A percentile compares a stretch with the other conserved stretches of the same genome.
These are phyloP conservation scores for Brachionus paranguensis DNA, from an alignment of 1,140 invertebrate genomes.

Conservation along the genomic window DNA sequence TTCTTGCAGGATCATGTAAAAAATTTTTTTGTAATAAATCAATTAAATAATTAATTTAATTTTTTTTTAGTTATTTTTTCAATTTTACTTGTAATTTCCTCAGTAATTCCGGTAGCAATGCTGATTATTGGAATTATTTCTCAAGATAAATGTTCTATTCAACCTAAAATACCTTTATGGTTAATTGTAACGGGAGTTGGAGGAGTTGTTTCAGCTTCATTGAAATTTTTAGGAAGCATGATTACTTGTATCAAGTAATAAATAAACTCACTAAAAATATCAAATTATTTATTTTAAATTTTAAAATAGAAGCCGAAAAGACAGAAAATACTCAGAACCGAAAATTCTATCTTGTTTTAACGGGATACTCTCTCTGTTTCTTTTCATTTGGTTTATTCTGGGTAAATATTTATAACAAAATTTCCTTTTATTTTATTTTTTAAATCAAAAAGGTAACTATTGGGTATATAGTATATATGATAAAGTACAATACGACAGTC, in stretches of 20 bases:
- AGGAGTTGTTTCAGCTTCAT: not conserved
- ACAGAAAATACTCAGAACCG: not conserved
- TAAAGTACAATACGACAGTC: not conserved
- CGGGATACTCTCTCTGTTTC: not conserved
- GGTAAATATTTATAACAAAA: not conserved
- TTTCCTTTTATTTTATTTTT: not conserved
- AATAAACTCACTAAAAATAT: too few relatives aligned
- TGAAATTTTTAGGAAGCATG: slow-evolving; percentile 17
- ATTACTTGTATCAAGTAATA: not conserved
- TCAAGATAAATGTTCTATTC: slow-evolving; percentile 19
- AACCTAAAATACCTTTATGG: slow-evolving; percentile 31
- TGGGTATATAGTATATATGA: slow-evolving; percentile 33
- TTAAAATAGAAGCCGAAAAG: not conserved
- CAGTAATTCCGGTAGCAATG: not conserved
- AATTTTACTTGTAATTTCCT: not conserved
- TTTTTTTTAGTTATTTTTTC: not conserved
- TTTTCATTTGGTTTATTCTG: slow-evolving; percentile 27
- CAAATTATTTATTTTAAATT: not conserved
- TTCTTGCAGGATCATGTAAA: slow-evolving; percentile 7
- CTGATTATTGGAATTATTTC: not conserved
- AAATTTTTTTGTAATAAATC: too few relatives aligned
- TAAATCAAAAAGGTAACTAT: not conserved
- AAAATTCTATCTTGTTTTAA: not conserved
- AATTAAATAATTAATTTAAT: not conserved
- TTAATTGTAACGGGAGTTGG: not conserved